Evolutionary conservation across 2,888 invertebrate species (phyloP).

Genomic region (Yponomeuta malinellus): DNA sequence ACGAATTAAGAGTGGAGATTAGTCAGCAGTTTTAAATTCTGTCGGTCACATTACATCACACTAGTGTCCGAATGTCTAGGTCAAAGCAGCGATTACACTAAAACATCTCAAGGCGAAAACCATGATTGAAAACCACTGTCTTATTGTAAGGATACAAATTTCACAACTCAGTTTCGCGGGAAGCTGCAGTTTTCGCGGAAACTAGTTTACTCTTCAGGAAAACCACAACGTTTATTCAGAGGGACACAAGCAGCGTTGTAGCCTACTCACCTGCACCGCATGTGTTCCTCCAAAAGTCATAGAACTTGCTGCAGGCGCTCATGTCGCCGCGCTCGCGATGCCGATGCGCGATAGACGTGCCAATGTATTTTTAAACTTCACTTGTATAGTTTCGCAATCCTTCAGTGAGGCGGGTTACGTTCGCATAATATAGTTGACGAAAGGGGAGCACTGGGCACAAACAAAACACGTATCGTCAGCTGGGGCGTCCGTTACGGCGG

Average conservation of each 20-base stretch:
- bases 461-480: slow-evolving; percentile 10
- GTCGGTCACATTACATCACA: slow-evolving; percentile 5
- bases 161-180: background rate
- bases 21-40: background rate
- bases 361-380: slow-evolving; percentile 75
- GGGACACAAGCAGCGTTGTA: background rate
- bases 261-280: slow-evolving; percentile 68
- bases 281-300: slow-evolving; percentile 70
- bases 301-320: slow-evolving; percentile 71
- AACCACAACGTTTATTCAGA: background rate
- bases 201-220: background rate
- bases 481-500: slow-evolving; percentile 19
- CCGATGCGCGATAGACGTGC: slow-evolving; percentile 46
- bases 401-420: slow-evolving; percentile 58
- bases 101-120: slow-evolving; percentile 9
- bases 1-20: slow-evolving; percentile 5
- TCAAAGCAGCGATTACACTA: slow-evolving; percentile 10
- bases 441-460: slow-evolving; percentile 41
- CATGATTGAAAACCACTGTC: background rate
- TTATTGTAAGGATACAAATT: background rate
- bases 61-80: slow-evolving; percentile 10
- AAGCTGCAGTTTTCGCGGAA: background rate
- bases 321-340: slow-evolving; percentile 61
- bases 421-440: slow-evolving; percentile 49
- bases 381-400: slow-evolving; percentile 66